Evolutionary conservation across 2,113 vertebrate genomes (phyloP).

Genomic region (Sturnira hondurensis): DNA sequence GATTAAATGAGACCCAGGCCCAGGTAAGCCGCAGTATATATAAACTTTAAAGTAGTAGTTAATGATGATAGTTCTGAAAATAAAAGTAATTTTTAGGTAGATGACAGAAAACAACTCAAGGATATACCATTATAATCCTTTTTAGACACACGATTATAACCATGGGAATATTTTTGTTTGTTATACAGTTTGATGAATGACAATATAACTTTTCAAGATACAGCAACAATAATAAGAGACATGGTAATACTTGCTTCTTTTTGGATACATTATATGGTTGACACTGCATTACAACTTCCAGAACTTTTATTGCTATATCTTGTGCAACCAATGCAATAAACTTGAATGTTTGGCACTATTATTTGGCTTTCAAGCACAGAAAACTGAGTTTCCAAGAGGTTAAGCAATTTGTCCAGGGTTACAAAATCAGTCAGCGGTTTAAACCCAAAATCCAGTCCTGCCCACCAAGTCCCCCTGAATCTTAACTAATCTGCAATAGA

Average conservation of each 20-base stretch:
- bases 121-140: neutral
- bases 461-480: neutral
- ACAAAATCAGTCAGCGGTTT: neutral
- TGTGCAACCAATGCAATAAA: neutral
- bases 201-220: neutral
- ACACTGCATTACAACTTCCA: neutral
- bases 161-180: neutral
- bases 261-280: neutral
- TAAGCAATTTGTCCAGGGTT: conserved; percentile 40
- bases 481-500: neutral
- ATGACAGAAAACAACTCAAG: neutral
- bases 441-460: neutral
- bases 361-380: neutral
- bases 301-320: conserved; percentile 38
- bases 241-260: neutral
- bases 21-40: neutral
- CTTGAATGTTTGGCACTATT: neutral
- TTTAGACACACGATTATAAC: neutral
- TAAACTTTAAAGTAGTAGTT: neutral
- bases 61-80: neutral
- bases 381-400: conserved; percentile 22
- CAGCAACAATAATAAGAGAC: neutral
- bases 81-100: neutral
- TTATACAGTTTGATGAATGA: neutral
- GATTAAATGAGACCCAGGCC: neutral